Base-by-base conservation (phyloP, 2,888 invertebrate species). In the Lasioglossum calceatum region DNA sequence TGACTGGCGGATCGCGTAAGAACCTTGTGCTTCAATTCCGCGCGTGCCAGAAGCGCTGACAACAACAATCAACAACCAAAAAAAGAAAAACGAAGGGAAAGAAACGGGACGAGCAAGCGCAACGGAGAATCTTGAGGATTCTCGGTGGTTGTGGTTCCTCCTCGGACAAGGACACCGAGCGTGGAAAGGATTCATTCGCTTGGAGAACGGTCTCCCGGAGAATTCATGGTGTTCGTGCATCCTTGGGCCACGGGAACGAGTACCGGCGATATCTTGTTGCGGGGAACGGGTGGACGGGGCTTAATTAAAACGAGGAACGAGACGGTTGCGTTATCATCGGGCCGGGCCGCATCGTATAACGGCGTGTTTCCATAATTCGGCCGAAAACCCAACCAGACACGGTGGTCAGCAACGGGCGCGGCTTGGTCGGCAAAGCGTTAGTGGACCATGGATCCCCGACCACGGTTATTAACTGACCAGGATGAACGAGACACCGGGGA, bases 271-370 rank as follows among this genome's bases (percentile, higher is more conserved):
- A 85, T 80, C 90, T 85, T 84, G 81, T 74, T 58, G 58, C 73
- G 32, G 61, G 75, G 67, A 42, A 50, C 27, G 71, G 16, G 73
- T 3, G 78, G 70, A 42, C n/a, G 84, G 77, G 75, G 93, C 93
- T 94, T 94, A 94, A 94, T 94, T 94, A 94, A 94, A 94, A 94
- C 94, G 94, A 94, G 94, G 91, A 94, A 94, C 94, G 93, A 92
- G 92, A 89, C 84, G 85, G 80, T 74, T 79, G 79, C 84, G 91
- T 88, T 87, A 90, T 90, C 90, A 87, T 88, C 87, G 89, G 88
- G 87, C 88, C 64, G 36, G 39, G 74, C 81, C 90, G 89, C 88
- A 89, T 90, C 90, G 91, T 90, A 93, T 94, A 95, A 93, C 94
- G 84, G 92, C 91, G 90, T 94, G 94, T 94, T 95, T 94, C 93